phyloP scores from a whole-genome alignment of 2,888 invertebrate species.

The Melikaiella ostensackeni region DNA sequence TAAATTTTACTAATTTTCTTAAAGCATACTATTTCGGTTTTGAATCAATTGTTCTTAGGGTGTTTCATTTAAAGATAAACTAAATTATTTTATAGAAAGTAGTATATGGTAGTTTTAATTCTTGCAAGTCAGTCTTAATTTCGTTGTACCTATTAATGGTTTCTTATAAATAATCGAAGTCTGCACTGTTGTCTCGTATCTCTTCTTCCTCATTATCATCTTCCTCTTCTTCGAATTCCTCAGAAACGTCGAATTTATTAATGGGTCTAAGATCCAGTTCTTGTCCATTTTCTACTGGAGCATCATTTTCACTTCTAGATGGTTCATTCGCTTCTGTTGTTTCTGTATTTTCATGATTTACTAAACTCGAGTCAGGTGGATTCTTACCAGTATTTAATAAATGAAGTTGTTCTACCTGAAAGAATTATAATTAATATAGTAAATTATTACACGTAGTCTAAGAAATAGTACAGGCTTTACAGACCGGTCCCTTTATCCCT shows the following conservation, averaged over 20 bases:
- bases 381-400: slow-evolving; percentile 59
- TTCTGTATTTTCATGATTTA: slow-evolving; percentile 11
- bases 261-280: slow-evolving; percentile 51
- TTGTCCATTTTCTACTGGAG: not conserved
- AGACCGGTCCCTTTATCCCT: no score
- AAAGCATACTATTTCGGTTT: not conserved
- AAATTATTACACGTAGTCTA: no score
- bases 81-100: not conserved
- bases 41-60: not conserved
- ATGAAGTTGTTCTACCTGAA: slow-evolving; percentile 71
- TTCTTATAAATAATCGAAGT: slow-evolving; percentile 34
- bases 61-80: not conserved
- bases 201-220: slow-evolving; percentile 50
- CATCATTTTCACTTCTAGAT: not conserved
- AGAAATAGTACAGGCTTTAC: no score
- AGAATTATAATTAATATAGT: slow-evolving; percentile 38
- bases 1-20: not conserved
- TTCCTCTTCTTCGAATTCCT: slow-evolving; percentile 61
- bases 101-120: not conserved
- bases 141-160: not conserved
- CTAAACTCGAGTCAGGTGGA: slow-evolving; percentile 32
- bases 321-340: not conserved
- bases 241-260: slow-evolving; percentile 53
- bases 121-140: not conserved
- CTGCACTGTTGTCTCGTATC: slow-evolving; percentile 13